Evolutionary conservation across 2,888 invertebrate species (phyloP).

Genomic region (Dryomyza anilis): DNA sequence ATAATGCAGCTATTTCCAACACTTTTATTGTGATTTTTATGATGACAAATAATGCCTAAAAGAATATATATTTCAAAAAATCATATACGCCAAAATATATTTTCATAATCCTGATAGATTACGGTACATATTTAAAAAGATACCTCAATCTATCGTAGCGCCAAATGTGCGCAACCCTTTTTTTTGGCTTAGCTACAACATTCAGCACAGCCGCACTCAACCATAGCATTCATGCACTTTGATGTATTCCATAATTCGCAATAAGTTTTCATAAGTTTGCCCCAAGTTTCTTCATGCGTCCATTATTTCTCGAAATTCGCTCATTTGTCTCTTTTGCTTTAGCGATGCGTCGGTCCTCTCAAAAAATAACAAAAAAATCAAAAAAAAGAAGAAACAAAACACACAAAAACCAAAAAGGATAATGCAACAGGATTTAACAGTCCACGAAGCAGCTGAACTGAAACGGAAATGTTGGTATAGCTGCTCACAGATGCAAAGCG

Average conservation of each 20-base stretch:
- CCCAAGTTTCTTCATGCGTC: background rate
- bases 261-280: conserved; percentile 16
- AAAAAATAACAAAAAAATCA: background rate
- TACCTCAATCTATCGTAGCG: background rate
- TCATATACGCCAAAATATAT: background rate
- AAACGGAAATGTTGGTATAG: background rate
- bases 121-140: background rate
- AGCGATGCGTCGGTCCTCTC: background rate
- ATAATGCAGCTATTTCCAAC: too few relatives aligned
- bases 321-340: conserved; percentile 11
- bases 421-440: conserved; percentile 3
- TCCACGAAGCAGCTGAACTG: background rate
- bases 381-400: background rate
- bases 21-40: too few relatives aligned
- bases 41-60: too few relatives aligned
- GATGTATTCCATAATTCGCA: conserved; percentile 16
- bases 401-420: too few relatives aligned
- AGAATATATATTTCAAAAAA: too few relatives aligned
- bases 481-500: background rate
- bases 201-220: background rate
- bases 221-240: background rate
- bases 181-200: background rate
- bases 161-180: background rate
- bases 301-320: conserved; percentile 14
- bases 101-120: conserved; percentile 19